These are phyloP conservation scores for Gallinago jamesoni DNA, from an alignment of 2,113 vertebrate species.

Conservation along the genomic window DNA sequence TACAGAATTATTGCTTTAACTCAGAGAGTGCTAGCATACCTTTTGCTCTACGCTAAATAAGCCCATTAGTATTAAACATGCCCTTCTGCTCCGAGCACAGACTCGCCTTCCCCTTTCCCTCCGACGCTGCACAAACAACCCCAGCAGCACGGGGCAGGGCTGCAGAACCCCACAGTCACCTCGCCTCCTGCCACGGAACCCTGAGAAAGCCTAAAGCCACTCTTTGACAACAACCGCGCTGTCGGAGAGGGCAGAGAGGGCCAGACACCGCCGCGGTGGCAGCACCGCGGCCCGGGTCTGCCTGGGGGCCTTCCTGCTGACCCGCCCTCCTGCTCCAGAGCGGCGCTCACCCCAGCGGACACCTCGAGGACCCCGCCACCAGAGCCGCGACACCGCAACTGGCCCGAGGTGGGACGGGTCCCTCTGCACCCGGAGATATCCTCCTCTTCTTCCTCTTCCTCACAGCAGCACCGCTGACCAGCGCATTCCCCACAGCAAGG, in stretches of 20 bases:
- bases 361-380: too few relatives aligned
- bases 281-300: background rate
- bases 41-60: background rate
- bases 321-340: background rate
- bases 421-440: background rate
- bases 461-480: background rate
- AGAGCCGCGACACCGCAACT: background rate
- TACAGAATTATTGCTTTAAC: background rate
- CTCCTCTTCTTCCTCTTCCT: background rate
- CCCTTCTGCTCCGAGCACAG: fast-evolving
- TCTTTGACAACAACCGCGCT: fast-evolving
- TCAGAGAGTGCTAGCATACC: background rate
- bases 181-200: background rate
- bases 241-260: background rate
- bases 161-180: background rate
- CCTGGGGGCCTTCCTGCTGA: fast-evolving
- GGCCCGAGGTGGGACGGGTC: background rate
- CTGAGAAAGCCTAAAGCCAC: fast-evolving
- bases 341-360: background rate
- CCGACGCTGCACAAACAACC: fast-evolving
- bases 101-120: background rate
- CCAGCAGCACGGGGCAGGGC: background rate
- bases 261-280: background rate
- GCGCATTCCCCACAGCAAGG: too few relatives aligned
- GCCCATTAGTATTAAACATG: background rate